Evolutionary conservation across 1,140 invertebrate species (phyloP).

Genomic region (Drosophila murphyi): DNA sequence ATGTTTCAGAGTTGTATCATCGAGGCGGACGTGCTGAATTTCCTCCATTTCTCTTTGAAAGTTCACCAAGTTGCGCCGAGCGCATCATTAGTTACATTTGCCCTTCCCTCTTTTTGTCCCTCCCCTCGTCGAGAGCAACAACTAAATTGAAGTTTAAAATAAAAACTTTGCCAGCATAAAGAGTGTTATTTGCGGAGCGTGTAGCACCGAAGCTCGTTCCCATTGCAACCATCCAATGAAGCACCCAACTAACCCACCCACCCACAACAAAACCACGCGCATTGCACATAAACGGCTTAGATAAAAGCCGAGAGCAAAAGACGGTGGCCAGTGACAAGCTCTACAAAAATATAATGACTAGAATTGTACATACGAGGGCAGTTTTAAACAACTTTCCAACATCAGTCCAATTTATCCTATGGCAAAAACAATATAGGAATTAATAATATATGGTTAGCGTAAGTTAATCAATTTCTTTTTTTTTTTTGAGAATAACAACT

Average conservation of each 20-base stretch:
- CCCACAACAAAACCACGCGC: conserved; percentile 22
- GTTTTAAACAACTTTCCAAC: not conserved
- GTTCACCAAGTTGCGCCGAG: conserved; percentile 57
- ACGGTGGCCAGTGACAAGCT: conserved; percentile 68
- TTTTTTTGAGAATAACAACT: no score
- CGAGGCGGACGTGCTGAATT: conserved; percentile 74
- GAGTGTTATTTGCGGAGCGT: conserved; percentile 68
- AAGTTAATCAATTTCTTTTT: not conserved
- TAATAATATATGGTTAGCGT: no score
- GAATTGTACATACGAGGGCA: conserved; percentile 38
- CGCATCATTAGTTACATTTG: conserved; percentile 76
- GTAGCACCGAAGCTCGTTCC: conserved; percentile 37
- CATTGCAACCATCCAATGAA: conserved; percentile 17
- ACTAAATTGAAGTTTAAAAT: conserved; percentile 80
- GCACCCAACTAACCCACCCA: not conserved
- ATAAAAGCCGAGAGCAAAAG: conserved; percentile 74
- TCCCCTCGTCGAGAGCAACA: conserved; percentile 25
- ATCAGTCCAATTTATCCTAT: not conserved
- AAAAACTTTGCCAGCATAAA: conserved; percentile 73
- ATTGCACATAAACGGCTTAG: conserved; percentile 67
- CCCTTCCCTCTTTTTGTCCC: not conserved
- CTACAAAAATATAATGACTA: conserved; percentile 68
- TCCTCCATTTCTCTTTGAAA: conserved; percentile 71
- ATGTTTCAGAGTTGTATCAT: conserved; percentile 11
- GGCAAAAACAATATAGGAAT: not conserved